These are phyloP conservation scores for Fratercula arctica DNA, from an alignment of 2,797 vertebrate genomes.

Conservation along the genomic window DNA sequence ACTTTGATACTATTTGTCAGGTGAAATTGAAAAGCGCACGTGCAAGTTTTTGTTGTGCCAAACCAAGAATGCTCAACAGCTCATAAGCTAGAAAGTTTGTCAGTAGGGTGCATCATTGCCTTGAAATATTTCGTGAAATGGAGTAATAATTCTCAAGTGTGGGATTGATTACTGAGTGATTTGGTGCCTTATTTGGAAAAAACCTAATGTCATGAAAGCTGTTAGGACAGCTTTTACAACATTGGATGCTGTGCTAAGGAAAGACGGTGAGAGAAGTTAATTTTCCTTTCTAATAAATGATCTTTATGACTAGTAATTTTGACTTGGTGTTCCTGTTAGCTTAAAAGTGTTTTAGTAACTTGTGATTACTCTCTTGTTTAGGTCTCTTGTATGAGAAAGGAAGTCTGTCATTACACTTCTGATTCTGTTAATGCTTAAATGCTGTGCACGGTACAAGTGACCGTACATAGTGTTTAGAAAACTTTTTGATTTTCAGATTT, in stretches of 20 bases:
- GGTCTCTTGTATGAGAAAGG: not conserved
- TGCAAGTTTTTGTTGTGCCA: not conserved
- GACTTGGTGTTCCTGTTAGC: not conserved
- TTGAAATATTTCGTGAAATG: not conserved
- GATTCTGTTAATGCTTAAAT: not conserved
- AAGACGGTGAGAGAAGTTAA: not conserved
- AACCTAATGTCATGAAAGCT: not conserved
- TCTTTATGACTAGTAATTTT: not conserved
- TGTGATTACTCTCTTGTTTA: not conserved
- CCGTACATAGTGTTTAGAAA: not conserved
- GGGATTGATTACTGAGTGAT: not conserved
- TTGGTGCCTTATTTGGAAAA: not conserved
- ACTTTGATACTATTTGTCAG: not conserved
- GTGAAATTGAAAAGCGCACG: not conserved
- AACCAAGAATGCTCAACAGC: not conserved
- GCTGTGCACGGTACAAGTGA: accelerated
- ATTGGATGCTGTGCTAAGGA: not conserved
- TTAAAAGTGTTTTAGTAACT: not conserved
- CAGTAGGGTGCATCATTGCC: not conserved
- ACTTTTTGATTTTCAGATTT: not conserved
- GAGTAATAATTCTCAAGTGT: not conserved
- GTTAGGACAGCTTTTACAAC: not conserved
- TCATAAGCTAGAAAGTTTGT: not conserved
- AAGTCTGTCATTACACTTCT: not conserved
- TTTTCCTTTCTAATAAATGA: not conserved